Percentiles rank a stretch among this genome's conserved stretches.
These are phyloP conservation scores for Actias luna DNA, from an alignment of 2,888 invertebrate genomes.

Conservation along the genomic window DNA sequence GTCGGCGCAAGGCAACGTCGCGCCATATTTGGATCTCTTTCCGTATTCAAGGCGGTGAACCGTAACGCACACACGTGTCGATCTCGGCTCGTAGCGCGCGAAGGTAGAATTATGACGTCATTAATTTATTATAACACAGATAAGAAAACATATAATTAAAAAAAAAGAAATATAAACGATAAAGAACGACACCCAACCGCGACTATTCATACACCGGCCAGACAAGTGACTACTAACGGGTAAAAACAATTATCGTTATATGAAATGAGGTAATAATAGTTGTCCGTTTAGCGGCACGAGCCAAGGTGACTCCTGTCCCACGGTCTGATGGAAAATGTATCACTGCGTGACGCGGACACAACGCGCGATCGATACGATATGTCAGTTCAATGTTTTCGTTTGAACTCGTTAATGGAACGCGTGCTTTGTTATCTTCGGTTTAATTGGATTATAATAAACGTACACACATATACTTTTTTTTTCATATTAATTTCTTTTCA, in stretches of 20 bases:
- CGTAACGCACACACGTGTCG: slow-evolving; percentile 50
- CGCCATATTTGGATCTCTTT: slow-evolving; percentile 78
- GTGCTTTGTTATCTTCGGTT: too few relatives aligned
- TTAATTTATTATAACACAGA: neutral
- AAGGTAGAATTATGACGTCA: neutral
- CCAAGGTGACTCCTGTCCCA: slow-evolving; percentile 47
- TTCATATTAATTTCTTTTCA: too few relatives aligned
- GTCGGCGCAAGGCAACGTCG: slow-evolving; percentile 72
- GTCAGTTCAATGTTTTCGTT: slow-evolving; percentile 27
- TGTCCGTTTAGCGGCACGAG: slow-evolving; percentile 22
- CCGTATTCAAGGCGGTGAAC: slow-evolving; percentile 79
- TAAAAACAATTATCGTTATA: neutral
- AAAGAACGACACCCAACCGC: neutral
- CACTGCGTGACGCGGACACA: slow-evolving; percentile 46
- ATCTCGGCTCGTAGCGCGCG: too few relatives aligned
- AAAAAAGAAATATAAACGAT: neutral
- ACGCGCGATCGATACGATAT: slow-evolving; percentile 42
- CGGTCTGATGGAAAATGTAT: slow-evolving; percentile 56
- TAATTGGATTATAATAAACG: too few relatives aligned
- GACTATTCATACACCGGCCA: neutral
- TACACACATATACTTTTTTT: too few relatives aligned
- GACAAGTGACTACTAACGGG: neutral
- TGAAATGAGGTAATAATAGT: slow-evolving; percentile 22
- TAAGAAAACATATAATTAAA: neutral
- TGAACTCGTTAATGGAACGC: neutral